phyloP scores from a whole-genome alignment of 2,113 vertebrate species.

The Tursiops truncatus region DNA sequence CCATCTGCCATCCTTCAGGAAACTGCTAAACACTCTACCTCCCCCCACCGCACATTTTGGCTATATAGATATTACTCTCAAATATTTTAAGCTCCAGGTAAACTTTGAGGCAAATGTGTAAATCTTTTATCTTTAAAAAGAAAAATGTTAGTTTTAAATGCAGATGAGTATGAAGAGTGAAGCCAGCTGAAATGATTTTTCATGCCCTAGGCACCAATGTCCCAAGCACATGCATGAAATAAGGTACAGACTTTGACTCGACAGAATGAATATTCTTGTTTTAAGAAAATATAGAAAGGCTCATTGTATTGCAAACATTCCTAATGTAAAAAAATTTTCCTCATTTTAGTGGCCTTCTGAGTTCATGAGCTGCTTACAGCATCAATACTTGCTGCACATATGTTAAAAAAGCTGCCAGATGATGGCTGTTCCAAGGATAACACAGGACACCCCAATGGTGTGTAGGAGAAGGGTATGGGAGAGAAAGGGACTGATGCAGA shows the following conservation, averaged over 20 bases:
- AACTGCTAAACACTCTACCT: slow-evolving; percentile 17
- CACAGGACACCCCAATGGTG: background rate
- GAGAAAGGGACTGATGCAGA: background rate
- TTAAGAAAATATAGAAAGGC: slow-evolving; percentile 35
- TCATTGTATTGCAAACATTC: background rate
- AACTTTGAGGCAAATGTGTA: slow-evolving; percentile 38
- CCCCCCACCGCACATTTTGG: background rate
- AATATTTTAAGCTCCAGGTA: slow-evolving; percentile 64
- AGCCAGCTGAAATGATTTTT: background rate
- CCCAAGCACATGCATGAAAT: background rate
- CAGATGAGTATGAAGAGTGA: slow-evolving; percentile 44
- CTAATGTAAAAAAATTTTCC: background rate
- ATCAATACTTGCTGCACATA: background rate
- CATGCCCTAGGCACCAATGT: no score
- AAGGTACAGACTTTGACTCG: background rate
- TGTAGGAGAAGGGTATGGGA: background rate
- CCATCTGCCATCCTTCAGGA: slow-evolving; percentile 60
- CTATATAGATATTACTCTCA: slow-evolving; percentile 20
- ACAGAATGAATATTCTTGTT: background rate
- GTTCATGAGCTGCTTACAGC: slow-evolving; percentile 14
- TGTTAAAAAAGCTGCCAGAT: slow-evolving; percentile 41
- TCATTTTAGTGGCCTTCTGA: background rate
- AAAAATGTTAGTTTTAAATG: slow-evolving; percentile 51
- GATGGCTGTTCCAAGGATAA: slow-evolving; percentile 42
- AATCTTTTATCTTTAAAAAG: slow-evolving; percentile 24